phyloP scores from a whole-genome alignment of 37 sponge, comb jelly and placozoan genomes.

The Hexactinellida sp. region DNA sequence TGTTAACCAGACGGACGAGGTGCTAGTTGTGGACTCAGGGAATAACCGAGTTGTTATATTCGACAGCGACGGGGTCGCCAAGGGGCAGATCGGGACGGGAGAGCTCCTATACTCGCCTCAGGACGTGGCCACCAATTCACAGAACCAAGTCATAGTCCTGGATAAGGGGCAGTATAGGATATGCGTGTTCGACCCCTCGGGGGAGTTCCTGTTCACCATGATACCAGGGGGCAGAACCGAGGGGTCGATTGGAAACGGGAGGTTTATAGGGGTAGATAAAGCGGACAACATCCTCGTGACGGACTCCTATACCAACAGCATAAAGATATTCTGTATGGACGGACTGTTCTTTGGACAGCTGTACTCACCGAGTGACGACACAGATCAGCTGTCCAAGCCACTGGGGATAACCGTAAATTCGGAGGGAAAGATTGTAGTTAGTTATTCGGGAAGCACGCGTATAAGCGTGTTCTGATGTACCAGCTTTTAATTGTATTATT shows the following conservation, averaged over 20 bases:
- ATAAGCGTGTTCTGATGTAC: neutral
- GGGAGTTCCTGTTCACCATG: slow-evolving; percentile 6
- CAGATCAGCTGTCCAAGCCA: slow-evolving; percentile 1
- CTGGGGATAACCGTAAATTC: slow-evolving; percentile 5
- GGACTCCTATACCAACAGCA: neutral
- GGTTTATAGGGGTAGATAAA: slow-evolving; percentile 2
- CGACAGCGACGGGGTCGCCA: neutral
- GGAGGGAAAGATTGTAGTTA: slow-evolving; percentile 4
- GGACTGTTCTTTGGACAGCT: slow-evolving; percentile 6
- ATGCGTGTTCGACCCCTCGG: neutral
- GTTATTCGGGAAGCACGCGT: neutral
- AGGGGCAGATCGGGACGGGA: neutral
- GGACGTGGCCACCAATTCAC: neutral
- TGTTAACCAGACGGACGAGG: neutral
- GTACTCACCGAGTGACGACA: neutral
- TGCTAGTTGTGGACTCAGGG: neutral
- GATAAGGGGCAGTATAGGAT: neutral
- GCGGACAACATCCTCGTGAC: slow-evolving; percentile 10
- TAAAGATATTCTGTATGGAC: slow-evolving; percentile 14
- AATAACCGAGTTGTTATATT: neutral
- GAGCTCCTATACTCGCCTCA: neutral
- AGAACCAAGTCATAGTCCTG: neutral
- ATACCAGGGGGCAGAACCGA: neutral
- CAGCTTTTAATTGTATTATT: neutral
- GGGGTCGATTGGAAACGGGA: neutral